Evolutionary conservation across 2,113 vertebrate species (phyloP).

Genomic region (Corythoichthys intestinalis): DNA sequence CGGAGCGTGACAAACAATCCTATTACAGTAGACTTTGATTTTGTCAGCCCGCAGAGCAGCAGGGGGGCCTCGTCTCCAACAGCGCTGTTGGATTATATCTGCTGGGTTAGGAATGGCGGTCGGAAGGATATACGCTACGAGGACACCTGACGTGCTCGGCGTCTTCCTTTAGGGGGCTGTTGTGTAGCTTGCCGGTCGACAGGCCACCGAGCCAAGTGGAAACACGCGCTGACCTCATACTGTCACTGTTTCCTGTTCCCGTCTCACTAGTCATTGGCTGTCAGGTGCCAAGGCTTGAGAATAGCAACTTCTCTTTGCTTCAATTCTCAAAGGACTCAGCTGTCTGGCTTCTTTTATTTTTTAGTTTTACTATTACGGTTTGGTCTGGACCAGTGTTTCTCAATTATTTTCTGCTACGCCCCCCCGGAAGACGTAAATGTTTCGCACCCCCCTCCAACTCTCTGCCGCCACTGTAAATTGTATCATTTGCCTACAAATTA

Average conservation of each 20-base stretch:
- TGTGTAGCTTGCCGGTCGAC: constrained; percentile 4
- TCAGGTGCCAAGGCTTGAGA: constrained; percentile 32
- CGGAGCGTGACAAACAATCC: not conserved
- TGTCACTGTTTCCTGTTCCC: constrained; percentile 38
- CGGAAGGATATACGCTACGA: constrained; percentile 1
- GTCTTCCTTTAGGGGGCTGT: constrained; percentile 1
- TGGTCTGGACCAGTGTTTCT: no score
- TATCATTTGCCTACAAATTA: no score
- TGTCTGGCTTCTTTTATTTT: not conserved
- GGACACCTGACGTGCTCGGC: constrained; percentile 30
- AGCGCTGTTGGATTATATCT: constrained; percentile 8
- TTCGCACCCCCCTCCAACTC: no score
- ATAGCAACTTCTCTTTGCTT: constrained; percentile 22
- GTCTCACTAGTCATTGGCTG: constrained; percentile 18
- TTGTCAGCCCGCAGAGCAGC: not conserved
- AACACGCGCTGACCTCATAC: constrained; percentile 55
- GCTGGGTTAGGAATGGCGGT: constrained; percentile 1
- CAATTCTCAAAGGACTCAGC: constrained; percentile 13
- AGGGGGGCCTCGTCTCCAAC: not conserved
- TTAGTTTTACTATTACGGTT: no score
- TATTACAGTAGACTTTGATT: not conserved
- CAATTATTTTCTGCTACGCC: no score
- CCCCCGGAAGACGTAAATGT: no score
- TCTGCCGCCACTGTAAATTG: no score
- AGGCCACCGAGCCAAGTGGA: constrained; percentile 25